phyloP scores from a whole-genome alignment of 2,113 vertebrate species.

The Nestor notabilis region DNA sequence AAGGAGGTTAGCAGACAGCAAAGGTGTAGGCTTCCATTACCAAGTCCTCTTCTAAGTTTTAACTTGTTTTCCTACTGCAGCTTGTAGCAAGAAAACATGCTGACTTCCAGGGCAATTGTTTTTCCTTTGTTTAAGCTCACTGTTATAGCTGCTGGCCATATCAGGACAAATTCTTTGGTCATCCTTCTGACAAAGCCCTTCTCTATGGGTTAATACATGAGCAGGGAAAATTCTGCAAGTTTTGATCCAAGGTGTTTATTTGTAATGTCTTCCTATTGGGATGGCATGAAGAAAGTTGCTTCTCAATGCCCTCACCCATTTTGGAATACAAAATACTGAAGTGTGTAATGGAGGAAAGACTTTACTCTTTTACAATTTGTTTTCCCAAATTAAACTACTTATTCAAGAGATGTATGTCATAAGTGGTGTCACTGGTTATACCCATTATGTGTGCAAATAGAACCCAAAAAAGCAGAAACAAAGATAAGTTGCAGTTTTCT shows the following conservation, averaged over 20 bases:
- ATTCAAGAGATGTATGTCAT: background rate
- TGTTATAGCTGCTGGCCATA: background rate
- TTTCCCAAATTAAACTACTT: background rate
- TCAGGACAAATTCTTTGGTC: background rate
- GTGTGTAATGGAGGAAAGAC: background rate
- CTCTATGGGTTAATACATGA: background rate
- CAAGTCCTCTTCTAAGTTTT: background rate
- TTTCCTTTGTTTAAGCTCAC: background rate
- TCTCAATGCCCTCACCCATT: background rate
- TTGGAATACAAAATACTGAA: background rate
- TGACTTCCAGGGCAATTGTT: background rate
- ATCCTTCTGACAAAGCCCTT: background rate
- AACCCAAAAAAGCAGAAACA: background rate
- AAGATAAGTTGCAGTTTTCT: background rate
- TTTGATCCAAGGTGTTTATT: background rate
- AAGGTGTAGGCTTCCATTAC: background rate
- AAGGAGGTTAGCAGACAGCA: background rate
- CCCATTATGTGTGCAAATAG: background rate
- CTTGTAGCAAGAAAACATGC: background rate
- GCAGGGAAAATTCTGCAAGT: background rate
- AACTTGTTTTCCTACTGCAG: background rate
- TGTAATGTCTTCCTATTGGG: background rate
- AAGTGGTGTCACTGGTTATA: background rate
- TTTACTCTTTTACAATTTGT: background rate
- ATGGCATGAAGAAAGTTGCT: background rate